These are phyloP conservation scores for Achlya flavicornis DNA, from an alignment of 2,888 invertebrate species.

Conservation along the genomic window DNA sequence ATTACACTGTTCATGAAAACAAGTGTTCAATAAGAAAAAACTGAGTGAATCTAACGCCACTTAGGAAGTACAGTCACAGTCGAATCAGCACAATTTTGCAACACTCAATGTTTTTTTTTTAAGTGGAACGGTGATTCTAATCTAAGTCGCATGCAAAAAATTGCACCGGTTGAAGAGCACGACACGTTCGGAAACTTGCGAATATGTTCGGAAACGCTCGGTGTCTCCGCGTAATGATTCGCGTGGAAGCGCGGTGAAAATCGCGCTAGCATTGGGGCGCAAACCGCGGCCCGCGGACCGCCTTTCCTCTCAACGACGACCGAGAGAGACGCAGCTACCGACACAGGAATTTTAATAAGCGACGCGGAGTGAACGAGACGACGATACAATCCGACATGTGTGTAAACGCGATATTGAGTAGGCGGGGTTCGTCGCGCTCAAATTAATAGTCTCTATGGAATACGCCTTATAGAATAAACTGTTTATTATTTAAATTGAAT, in stretches of 20 bases:
- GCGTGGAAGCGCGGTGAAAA: slow-evolving; percentile 80
- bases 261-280: slow-evolving; percentile 80
- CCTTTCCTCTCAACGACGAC: slow-evolving; percentile 60
- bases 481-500: slow-evolving; percentile 33
- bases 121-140: slow-evolving; percentile 33
- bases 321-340: slow-evolving; percentile 79
- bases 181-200: slow-evolving; percentile 51
- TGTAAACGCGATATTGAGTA: slow-evolving; percentile 79
- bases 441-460: slow-evolving; percentile 78
- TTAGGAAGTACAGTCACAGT: slow-evolving; percentile 43
- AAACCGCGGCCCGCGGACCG: slow-evolving; percentile 63
- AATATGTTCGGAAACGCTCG: slow-evolving; percentile 53
- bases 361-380: slow-evolving; percentile 78
- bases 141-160: slow-evolving; percentile 21
- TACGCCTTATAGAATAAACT: slow-evolving; percentile 71
- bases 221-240: slow-evolving; percentile 67
- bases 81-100: slow-evolving; percentile 49
- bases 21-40: slow-evolving; percentile 31
- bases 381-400: slow-evolving; percentile 76
- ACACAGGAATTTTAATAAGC: slow-evolving; percentile 83
- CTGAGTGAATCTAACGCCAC: slow-evolving; percentile 38
- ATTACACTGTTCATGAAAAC: slow-evolving; percentile 48
- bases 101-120: slow-evolving; percentile 36
- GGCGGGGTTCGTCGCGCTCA: slow-evolving; percentile 83
- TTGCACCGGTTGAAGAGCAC: slow-evolving; percentile 16